phyloP scores from a whole-genome alignment of 1,140 invertebrate genomes.

The Neelides sp. region DNA sequence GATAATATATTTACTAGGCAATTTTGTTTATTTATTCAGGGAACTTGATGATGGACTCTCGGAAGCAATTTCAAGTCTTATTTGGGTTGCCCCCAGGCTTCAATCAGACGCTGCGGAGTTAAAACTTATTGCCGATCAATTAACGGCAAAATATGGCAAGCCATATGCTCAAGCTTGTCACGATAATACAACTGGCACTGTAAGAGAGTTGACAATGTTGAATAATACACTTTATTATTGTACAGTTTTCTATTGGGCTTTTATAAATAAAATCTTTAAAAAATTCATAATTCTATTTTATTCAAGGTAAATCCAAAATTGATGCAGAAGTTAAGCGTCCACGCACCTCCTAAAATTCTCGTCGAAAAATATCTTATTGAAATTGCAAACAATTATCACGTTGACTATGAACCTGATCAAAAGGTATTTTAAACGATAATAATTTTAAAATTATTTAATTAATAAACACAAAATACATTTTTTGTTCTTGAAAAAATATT shows the following conservation, averaged over 20 bases:
- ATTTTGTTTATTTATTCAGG: slow-evolving; percentile 37
- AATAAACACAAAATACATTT: neutral
- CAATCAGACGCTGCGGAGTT: slow-evolving; percentile 72
- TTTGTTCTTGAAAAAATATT: slow-evolving; percentile 12
- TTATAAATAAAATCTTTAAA: no score
- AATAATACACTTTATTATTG: no score
- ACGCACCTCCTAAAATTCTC: slow-evolving; percentile 87
- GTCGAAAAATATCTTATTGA: slow-evolving; percentile 93
- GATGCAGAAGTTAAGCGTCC: slow-evolving; percentile 88
- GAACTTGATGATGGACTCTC: slow-evolving; percentile 86
- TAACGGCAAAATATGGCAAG: slow-evolving; percentile 87
- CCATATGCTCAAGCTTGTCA: slow-evolving; percentile 76
- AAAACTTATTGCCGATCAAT: slow-evolving; percentile 81
- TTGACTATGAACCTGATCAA: slow-evolving; percentile 84
- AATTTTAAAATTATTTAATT: neutral
- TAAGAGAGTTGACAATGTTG: no score
- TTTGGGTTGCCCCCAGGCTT: slow-evolving; percentile 89
- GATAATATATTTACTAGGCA: slow-evolving; percentile 2
- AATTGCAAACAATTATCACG: slow-evolving; percentile 89
- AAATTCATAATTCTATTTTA: no score
- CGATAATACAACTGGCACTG: slow-evolving; percentile 60
- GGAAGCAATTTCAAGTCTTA: slow-evolving; percentile 87
- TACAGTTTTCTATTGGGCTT: no score
- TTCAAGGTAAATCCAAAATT: no score
- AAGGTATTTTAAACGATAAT: slow-evolving; percentile 39